Percentiles rank a stretch among this genome's conserved stretches.
Evolutionary conservation across 1,140 invertebrate species (phyloP).

Genomic region (Hycleus phaleratus): DNA sequence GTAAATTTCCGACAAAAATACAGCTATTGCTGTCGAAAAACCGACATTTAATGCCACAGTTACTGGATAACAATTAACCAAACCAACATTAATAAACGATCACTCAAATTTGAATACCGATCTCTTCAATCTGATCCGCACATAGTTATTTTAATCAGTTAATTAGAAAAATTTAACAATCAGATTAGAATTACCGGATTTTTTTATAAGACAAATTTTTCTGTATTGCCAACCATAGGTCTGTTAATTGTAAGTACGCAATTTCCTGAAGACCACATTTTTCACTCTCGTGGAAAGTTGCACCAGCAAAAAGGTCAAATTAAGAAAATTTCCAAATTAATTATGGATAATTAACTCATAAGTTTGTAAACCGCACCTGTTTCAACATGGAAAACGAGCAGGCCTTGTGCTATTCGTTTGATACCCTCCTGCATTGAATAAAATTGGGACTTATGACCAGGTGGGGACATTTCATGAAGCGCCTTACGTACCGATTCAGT

Average conservation of each 20-base stretch:
- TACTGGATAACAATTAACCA: slow-evolving; percentile 35
- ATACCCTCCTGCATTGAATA: slow-evolving; percentile 52
- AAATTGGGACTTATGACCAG: slow-evolving; percentile 45
- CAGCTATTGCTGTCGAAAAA: slow-evolving; percentile 13
- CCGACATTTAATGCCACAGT: slow-evolving; percentile 27
- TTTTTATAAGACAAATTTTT: slow-evolving; percentile 54
- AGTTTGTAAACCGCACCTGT: slow-evolving; percentile 52
- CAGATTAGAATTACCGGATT: slow-evolving; percentile 43
- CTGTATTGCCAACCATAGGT: slow-evolving; percentile 51
- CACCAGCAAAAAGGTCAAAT: too few species aligned
- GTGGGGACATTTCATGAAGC: slow-evolving; percentile 51
- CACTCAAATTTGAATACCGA: slow-evolving; percentile 50
- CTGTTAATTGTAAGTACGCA: slow-evolving; percentile 49
- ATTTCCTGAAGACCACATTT: slow-evolving; percentile 60
- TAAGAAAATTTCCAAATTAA: too few species aligned
- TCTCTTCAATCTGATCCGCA: slow-evolving; percentile 50
- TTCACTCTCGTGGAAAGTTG: slow-evolving; percentile 56
- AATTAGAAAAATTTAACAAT: slow-evolving; percentile 1
- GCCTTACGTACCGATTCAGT: slow-evolving; percentile 51
- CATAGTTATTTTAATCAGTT: too few species aligned
- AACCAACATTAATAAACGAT: slow-evolving; percentile 40
- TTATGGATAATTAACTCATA: slow-evolving; percentile 39
- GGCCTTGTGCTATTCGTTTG: slow-evolving; percentile 43
- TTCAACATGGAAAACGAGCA: slow-evolving; percentile 60
- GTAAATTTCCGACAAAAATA: slow-evolving; percentile 25